phyloP scores from a whole-genome alignment of 30 jellyfish, hydroid and myxozoan species.

The Cassiopea xamachana region DNA sequence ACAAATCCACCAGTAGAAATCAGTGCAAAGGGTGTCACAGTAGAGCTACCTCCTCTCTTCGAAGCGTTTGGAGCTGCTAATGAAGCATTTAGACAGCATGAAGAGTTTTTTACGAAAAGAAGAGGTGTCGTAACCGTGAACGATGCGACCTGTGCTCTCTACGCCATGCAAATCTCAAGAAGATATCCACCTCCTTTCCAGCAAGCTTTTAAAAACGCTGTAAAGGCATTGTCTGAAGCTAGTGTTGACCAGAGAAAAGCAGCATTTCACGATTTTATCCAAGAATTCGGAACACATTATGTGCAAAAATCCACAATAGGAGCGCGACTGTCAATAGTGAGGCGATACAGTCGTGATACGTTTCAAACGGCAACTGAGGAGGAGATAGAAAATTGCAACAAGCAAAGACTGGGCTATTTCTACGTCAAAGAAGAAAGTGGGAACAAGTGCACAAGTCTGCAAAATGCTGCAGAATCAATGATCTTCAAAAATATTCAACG shows the following conservation, averaged over 20 bases:
- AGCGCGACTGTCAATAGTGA: constrained; percentile 49
- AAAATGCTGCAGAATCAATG: not conserved
- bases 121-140: constrained; percentile 22
- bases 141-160: constrained; percentile 31
- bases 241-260: constrained; percentile 15
- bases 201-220: constrained; percentile 22
- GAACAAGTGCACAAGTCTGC: constrained; percentile 15
- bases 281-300: constrained; percentile 69
- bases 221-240: constrained; percentile 8
- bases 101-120: constrained; percentile 20
- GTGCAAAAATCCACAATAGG: constrained; percentile 56
- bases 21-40: constrained; percentile 5
- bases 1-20: constrained; percentile 29
- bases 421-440: not conserved
- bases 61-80: constrained; percentile 25
- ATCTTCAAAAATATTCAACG: constrained; percentile 1
- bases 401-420: not conserved
- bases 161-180: constrained; percentile 25
- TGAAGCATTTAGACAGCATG: constrained; percentile 15
- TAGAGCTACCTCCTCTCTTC: constrained; percentile 61
- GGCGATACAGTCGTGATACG: constrained; percentile 39
- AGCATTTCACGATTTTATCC: constrained; percentile 18
- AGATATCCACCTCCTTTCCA: constrained; percentile 59
- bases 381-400: constrained; percentile 38
- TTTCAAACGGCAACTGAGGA: not conserved